Conservation (phyloP, 2,797 vertebrate genomes). For the Champsocephalus esox region DNA sequence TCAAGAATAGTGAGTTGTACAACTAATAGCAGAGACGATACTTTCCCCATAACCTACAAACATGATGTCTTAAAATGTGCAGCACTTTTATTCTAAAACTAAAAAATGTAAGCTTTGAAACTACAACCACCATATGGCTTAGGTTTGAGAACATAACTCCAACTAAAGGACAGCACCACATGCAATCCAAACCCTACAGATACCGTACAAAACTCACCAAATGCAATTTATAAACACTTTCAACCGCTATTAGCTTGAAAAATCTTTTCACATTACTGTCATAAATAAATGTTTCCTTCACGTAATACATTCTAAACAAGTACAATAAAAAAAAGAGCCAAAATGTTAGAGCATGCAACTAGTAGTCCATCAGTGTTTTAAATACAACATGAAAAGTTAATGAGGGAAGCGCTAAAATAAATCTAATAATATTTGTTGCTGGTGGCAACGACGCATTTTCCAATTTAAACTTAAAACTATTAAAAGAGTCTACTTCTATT, state of each 20-base stretch:
- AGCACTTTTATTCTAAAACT: background rate
- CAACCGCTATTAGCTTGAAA: constrained; percentile 19
- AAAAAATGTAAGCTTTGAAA: constrained; percentile 9
- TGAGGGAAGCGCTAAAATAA: background rate
- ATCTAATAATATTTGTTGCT: background rate
- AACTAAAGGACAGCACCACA: constrained; percentile 20
- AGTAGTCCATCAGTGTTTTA: constrained; percentile 11
- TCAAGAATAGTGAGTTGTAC: background rate
- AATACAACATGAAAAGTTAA: constrained; percentile 6
- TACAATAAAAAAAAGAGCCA: constrained; percentile 12
- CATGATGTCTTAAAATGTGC: background rate
- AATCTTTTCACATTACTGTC: constrained; percentile 21
- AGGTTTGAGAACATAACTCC: constrained; percentile 20
- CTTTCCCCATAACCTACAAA: constrained; percentile 11
- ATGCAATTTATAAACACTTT: constrained; percentile 6
- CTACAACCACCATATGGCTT: background rate
- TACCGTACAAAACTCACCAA: constrained; percentile 4
- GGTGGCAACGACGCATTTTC: background rate
- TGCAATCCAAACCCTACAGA: constrained; percentile 20
- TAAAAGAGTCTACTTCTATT: background rate
- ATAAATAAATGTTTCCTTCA: background rate
- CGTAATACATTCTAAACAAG: constrained; percentile 10
- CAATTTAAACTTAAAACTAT: background rate
- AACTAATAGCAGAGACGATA: too few relatives aligned
- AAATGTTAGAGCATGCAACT: constrained; percentile 45